Conservation (phyloP, 2,797 vertebrate species). For the Melanogrammus aeglefinus region DNA sequence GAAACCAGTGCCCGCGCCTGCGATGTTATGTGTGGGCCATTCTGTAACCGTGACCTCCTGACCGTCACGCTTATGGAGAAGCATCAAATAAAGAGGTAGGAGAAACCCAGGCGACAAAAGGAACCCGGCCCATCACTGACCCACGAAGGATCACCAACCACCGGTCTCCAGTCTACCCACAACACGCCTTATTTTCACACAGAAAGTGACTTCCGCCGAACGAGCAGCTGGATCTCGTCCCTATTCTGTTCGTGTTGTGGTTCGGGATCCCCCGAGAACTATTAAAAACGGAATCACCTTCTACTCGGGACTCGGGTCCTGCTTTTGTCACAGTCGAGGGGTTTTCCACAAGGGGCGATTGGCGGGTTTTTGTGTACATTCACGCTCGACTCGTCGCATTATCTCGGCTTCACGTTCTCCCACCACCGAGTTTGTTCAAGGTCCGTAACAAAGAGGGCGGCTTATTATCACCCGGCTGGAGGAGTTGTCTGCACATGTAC, state of each 20-base stretch:
- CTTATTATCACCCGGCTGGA: slow-evolving; percentile 72
- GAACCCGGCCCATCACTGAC: slow-evolving; percentile 28
- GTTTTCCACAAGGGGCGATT: slow-evolving; percentile 59
- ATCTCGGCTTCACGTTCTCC: slow-evolving; percentile 61
- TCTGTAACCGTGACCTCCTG: slow-evolving; percentile 44
- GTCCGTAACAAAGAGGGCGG: slow-evolving; percentile 74
- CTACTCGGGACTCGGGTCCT: slow-evolving; percentile 58
- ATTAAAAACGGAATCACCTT: slow-evolving; percentile 64
- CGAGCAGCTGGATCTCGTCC: slow-evolving; percentile 50
- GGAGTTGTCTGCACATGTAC: slow-evolving; percentile 73
- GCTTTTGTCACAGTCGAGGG: slow-evolving; percentile 61
- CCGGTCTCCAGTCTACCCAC: slow-evolving; percentile 33
- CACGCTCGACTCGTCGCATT: slow-evolving; percentile 62
- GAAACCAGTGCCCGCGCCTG: slow-evolving; percentile 33
- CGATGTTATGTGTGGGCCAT: slow-evolving; percentile 47
- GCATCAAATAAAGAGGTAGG: slow-evolving; percentile 63
- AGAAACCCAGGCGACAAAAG: slow-evolving; percentile 37
- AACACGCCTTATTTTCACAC: slow-evolving; percentile 25
- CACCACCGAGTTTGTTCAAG: slow-evolving; percentile 64
- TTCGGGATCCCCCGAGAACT: slow-evolving; percentile 37
- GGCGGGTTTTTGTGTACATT: slow-evolving; percentile 64
- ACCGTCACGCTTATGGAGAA: slow-evolving; percentile 52
- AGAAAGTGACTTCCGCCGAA: slow-evolving; percentile 54
- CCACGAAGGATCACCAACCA: slow-evolving; percentile 43
- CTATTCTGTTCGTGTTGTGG: slow-evolving; percentile 43